phyloP scores from a whole-genome alignment of 2,113 vertebrate genomes.

The Jacana jacana region DNA sequence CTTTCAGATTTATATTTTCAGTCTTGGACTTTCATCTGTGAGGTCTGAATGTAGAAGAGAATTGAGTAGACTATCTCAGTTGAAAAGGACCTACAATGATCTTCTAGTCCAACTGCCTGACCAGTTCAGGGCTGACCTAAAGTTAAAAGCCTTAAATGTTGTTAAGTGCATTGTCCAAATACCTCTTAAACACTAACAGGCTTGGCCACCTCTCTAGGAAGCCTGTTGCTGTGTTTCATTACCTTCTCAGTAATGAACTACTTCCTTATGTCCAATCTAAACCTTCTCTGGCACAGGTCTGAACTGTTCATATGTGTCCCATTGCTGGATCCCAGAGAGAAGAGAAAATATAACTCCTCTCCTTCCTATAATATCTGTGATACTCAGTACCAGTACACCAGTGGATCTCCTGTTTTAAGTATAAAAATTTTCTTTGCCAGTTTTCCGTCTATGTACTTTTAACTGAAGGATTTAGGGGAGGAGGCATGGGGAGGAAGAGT shows the following conservation, averaged over 20 bases:
- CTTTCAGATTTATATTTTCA: not conserved
- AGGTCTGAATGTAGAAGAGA: not conserved
- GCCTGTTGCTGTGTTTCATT: not conserved
- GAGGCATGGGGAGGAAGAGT: fast-evolving
- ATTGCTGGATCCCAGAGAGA: not conserved
- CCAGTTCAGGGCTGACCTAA: not conserved
- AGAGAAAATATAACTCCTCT: not conserved
- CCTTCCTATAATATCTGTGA: not conserved
- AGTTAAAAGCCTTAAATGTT: not conserved
- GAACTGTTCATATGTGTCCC: not conserved
- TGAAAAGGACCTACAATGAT: not conserved
- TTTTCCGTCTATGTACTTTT: not conserved
- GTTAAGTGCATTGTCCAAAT: not conserved
- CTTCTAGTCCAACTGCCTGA: not conserved
- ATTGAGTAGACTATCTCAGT: not conserved
- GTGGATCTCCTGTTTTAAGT: not conserved
- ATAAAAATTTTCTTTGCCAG: not conserved
- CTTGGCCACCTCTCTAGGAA: not conserved
- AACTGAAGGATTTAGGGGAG: not conserved
- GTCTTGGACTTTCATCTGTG: not conserved
- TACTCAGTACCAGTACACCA: not conserved
- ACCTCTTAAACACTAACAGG: not conserved
- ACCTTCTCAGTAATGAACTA: not conserved
- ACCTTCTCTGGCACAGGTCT: not conserved
- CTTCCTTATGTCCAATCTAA: not conserved